phyloP scores from a whole-genome alignment of 1,140 invertebrate species.

The Pinna nobilis region DNA sequence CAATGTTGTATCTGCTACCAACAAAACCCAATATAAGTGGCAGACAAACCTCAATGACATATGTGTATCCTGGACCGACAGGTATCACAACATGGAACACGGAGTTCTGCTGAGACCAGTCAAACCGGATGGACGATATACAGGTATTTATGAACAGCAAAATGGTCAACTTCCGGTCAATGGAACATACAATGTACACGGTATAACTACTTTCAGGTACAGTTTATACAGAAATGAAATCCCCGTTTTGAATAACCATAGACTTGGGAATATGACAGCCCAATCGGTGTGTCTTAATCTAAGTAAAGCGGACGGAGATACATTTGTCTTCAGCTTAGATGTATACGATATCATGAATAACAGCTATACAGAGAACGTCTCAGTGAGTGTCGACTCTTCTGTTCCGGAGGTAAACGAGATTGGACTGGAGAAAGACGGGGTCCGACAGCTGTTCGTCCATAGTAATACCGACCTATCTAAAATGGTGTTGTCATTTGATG shows the following conservation, averaged over 20 bases:
- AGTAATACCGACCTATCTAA: slow-evolving; percentile 45
- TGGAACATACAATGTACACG: slow-evolving; percentile 36
- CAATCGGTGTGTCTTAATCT: slow-evolving; percentile 28
- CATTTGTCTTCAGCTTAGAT: slow-evolving; percentile 36
- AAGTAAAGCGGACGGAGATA: slow-evolving; percentile 44
- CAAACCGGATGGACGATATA: too few species aligned
- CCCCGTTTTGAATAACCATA: too few species aligned
- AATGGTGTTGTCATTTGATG: slow-evolving; percentile 43
- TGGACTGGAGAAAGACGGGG: slow-evolving; percentile 38
- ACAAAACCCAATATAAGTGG: too few species aligned
- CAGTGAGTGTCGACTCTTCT: slow-evolving; percentile 43
- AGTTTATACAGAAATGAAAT: not conserved
- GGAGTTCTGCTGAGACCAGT: too few species aligned
- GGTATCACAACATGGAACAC: too few species aligned
- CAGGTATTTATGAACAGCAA: slow-evolving; percentile 38
- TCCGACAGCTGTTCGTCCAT: slow-evolving; percentile 43
- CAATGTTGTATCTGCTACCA: too few species aligned
- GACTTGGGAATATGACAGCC: slow-evolving; percentile 20
- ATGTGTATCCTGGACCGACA: too few species aligned
- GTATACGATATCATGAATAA: slow-evolving; percentile 46
- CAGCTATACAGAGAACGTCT: slow-evolving; percentile 30
- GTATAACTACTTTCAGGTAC: slow-evolving; percentile 27
- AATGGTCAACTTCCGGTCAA: slow-evolving; percentile 19
- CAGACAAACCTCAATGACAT: too few species aligned
- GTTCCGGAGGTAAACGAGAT: slow-evolving; percentile 37